Evolutionary conservation across 2,113 vertebrate species (phyloP), one percentile per base, ranked within the genome.

Genomic region (Electrona antarctica): DNA sequence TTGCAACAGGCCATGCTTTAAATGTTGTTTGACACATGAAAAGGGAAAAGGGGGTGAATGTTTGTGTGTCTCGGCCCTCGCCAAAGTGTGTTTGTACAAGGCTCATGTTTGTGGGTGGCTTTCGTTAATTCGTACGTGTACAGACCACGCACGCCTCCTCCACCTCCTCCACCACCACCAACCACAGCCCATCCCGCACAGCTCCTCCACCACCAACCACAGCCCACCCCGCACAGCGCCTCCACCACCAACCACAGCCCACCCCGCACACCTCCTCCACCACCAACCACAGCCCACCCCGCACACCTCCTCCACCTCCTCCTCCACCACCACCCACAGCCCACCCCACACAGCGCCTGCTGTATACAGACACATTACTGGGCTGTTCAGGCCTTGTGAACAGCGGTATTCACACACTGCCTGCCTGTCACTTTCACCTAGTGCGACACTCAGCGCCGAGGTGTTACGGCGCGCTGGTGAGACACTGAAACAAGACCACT

Each of bases 401-500:
- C 55, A 11, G 41, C 46, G 62, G 67, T 65, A 28, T 77, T 84
- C 75, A 74, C 67, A 80, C 71, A 3, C 67, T 3, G 72, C 55
- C 72, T 56, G 52, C 80, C 76, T 78, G 81, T 89, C 80, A 90
- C 66, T 57, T 66, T 77, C 83, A 85, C 86, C 86, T 81, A 28
- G 80, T 73, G 7, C 12, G 55, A 73, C 87, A 85, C 87, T 90
- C 85, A 78, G 79, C 86, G 78, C 50, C 61, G 86, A 93, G 84
- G 89, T 91, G 93, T 90, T 87, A 84, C 60, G 54, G 84, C 66
- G 76, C 0, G 62, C 61, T 82, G 69, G 65, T 59, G 82, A 71
- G 72, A 84, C 77, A 89, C 78, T 69, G 73, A 91, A 89, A 91
- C 84, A 41, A 60, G 64, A 21, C 87, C 89, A 92, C 93, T 92